Evolutionary conservation across 1,140 invertebrate genomes (phyloP), one percentile per base, ranked within the genome.

Genomic region (Drosophila rhopaloa): DNA sequence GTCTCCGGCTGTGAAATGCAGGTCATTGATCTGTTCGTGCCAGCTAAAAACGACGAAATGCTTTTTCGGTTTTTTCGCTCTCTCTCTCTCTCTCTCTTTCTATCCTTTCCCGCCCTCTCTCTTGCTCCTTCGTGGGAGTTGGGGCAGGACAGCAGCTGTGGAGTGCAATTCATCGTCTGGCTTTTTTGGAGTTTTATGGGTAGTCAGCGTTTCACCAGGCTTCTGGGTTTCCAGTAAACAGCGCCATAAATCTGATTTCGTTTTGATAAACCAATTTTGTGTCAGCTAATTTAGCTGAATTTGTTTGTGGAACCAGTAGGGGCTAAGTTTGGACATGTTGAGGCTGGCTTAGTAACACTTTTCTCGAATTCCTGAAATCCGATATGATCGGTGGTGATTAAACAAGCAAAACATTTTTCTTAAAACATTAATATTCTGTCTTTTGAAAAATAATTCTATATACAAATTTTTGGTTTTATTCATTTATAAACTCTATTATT

Each of bases 1-100:
- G 85, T 90, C 85, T 90, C 85, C 78, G 77, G 73, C 82, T 86
- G 78, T 81, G 85, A 90, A 90, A 90, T 90, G 82, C 85, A 90
- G 85, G 85, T 90, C 85, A 90, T 90, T 90, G 85, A 90, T 90
- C 85, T 76, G 78, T 66, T 85, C 75, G 68, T 85, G 85, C 78
- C 82, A 37, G 48, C 62, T 72, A 83, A 53, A 74, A 70, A 58
- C 75, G 56, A 68, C 81, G 62, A 72, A 80, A 80, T 76, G 70
- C 74, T 86, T 76, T 76, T 70, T 76, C 54, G 48, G 56, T 61
- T 60, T 43, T 77, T 54, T 54, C 43, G 19, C 38, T 41, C 35
- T 46, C 46, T 71, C 11, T 54, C 24, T 41, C 35, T 44, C 46
- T 59, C 35, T 47, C 37, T 47, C n/a, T 19, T 11, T 40, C 7